phyloP scores from a whole-genome alignment of 2,888 invertebrate species.

The Orchesellides sinensis region DNA sequence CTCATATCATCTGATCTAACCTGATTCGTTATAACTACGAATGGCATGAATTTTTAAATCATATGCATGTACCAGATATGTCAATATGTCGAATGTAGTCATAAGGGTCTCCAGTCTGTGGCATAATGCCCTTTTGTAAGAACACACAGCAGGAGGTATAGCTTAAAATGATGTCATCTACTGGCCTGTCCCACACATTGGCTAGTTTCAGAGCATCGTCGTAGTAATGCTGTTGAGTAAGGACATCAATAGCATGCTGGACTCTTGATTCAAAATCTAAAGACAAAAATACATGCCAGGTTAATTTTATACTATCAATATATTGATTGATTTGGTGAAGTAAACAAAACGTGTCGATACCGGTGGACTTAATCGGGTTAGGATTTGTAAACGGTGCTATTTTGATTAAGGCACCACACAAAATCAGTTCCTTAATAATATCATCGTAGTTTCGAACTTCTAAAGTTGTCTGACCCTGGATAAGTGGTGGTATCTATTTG shows the following conservation, averaged over 20 bases:
- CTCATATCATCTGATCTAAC: neutral
- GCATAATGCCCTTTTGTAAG: conserved; percentile 66
- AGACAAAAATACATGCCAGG: neutral
- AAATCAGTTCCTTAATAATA: conserved; percentile 65
- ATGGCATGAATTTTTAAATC: no score
- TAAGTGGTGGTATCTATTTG: conserved; percentile 44
- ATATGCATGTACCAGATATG: conserved; percentile 59
- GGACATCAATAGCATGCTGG: conserved; percentile 59
- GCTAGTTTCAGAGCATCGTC: conserved; percentile 72
- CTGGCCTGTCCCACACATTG: conserved; percentile 63
- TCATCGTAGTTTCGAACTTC: conserved; percentile 63
- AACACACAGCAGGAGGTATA: conserved; percentile 61
- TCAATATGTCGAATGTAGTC: conserved; percentile 73
- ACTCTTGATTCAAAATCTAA: conserved; percentile 68
- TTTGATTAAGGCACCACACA: conserved; percentile 60
- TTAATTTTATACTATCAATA: neutral
- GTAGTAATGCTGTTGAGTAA: conserved; percentile 66
- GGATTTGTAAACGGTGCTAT: conserved; percentile 35
- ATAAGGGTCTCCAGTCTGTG: conserved; percentile 68
- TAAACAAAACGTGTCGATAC: neutral
- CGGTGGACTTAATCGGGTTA: conserved; percentile 49
- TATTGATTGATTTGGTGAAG: neutral
- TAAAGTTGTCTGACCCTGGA: conserved; percentile 47
- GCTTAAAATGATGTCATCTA: conserved; percentile 58
- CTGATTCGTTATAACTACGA: conserved; percentile 3